Conservation (phyloP, 2,797 vertebrate genomes). For the Amniataba percoides region DNA sequence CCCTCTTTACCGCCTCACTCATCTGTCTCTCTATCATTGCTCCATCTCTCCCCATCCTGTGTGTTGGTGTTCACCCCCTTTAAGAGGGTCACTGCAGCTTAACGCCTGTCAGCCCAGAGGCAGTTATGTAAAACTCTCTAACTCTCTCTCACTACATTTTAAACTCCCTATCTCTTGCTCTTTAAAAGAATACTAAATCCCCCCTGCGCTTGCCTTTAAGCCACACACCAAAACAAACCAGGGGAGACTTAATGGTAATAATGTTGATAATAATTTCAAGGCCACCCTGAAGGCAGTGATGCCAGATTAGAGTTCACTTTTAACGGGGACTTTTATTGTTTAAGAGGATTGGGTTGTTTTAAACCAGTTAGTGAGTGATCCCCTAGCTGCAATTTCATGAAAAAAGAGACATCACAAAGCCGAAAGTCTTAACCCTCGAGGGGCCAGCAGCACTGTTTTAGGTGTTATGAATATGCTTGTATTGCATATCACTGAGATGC, state of each 20-base stretch:
- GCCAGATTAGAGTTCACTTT: conserved; percentile 46
- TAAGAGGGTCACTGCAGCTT: conserved; percentile 70
- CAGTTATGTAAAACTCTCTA: conserved; percentile 74
- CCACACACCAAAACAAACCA: conserved; percentile 52
- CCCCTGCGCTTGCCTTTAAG: conserved; percentile 40
- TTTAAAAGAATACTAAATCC: conserved; percentile 50
- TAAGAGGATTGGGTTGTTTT: conserved; percentile 55
- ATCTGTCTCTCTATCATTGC: conserved; percentile 41
- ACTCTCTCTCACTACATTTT: conserved; percentile 58
- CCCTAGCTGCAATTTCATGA: conserved; percentile 26
- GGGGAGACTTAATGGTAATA: conserved; percentile 28
- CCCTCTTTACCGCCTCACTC: neutral
- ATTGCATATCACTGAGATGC: conserved; percentile 1
- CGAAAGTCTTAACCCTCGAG: conserved; percentile 5
- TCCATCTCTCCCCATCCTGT: conserved; percentile 40
- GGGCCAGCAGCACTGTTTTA: conserved; percentile 1
- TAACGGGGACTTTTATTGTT: conserved; percentile 52
- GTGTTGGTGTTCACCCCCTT: conserved; percentile 60
- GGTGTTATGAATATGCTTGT: conserved; percentile 10
- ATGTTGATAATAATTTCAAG: conserved; percentile 36
- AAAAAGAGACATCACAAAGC: conserved; percentile 27
- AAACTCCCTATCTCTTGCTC: conserved; percentile 54
- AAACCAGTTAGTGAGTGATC: conserved; percentile 38
- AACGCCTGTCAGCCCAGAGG: conserved; percentile 57
- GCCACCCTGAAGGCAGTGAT: conserved; percentile 14